Evolutionary conservation across 1,140 invertebrate species (phyloP).

Genomic region (Whitmania pigra): DNA sequence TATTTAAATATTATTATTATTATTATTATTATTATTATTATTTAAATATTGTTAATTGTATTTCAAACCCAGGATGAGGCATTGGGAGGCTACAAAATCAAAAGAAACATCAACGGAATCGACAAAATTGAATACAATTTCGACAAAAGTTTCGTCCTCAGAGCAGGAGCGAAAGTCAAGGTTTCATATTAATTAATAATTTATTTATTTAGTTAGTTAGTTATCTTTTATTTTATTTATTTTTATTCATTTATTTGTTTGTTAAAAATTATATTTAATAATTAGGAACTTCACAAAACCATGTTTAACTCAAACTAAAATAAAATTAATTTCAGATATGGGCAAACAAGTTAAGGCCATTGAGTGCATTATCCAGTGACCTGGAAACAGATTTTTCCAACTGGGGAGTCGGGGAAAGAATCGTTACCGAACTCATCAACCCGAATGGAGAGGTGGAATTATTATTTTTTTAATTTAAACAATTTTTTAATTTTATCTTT

Average conservation of each 20-base stretch:
- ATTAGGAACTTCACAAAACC: too few species aligned
- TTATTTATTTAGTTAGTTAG: not conserved
- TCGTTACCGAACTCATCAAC: conserved; percentile 38
- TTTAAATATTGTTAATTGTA: not conserved
- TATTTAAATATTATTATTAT: too few species aligned
- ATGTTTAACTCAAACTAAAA: not conserved
- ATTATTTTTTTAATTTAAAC: too few species aligned
- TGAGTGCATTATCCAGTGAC: conserved; percentile 13
- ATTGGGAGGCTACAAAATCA: conserved; percentile 34
- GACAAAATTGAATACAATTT: conserved; percentile 16
- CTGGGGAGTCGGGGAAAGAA: conserved; percentile 41
- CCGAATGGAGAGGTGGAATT: conserved; percentile 35
- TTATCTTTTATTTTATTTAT: not conserved
- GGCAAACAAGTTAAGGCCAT: conserved; percentile 21
- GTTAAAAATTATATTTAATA: not conserved
- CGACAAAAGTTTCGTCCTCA: conserved; percentile 16
- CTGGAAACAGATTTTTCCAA: conserved; percentile 20
- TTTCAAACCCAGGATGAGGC: conserved; percentile 50
- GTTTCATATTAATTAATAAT: conserved; percentile 1
- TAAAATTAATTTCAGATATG: conserved; percentile 14
- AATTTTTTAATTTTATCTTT: too few species aligned
- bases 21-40: too few species aligned
- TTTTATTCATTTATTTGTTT: not conserved
- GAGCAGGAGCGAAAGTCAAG: conserved; percentile 18
- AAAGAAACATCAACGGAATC: conserved; percentile 32